Conservation (phyloP, 2,113 vertebrate species). For the Origma solitaria region DNA sequence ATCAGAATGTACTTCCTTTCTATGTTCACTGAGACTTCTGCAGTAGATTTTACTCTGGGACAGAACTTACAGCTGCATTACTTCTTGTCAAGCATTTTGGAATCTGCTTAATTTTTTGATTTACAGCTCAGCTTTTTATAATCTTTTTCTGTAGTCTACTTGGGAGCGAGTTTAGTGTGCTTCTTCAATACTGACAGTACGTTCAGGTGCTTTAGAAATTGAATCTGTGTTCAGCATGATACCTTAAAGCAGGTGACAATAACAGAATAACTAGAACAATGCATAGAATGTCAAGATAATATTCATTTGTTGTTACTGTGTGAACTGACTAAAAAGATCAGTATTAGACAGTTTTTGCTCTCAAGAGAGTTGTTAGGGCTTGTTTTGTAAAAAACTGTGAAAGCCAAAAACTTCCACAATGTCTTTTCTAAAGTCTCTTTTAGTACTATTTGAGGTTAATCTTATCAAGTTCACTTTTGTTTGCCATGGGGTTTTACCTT, state of each 20-base stretch:
- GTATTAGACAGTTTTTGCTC: constrained; percentile 19
- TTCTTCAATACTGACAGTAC: constrained; percentile 28
- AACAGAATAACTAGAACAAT: constrained; percentile 50
- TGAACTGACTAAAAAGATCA: constrained; percentile 33
- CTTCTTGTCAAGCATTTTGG: not conserved
- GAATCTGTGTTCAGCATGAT: constrained; percentile 22
- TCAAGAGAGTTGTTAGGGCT: constrained; percentile 33
- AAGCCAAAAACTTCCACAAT: constrained; percentile 29
- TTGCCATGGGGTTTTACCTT: not conserved
- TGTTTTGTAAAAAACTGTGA: constrained; percentile 36
- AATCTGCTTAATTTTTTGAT: constrained; percentile 16
- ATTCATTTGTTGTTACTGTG: constrained; percentile 34
- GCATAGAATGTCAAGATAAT: constrained; percentile 33
- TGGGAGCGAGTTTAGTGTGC: not conserved
- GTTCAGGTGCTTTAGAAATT: constrained; percentile 53
- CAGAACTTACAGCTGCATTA: not conserved
- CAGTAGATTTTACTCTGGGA: not conserved
- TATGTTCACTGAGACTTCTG: not conserved
- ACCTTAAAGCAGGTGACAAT: constrained; percentile 45
- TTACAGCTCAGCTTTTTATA: not conserved
- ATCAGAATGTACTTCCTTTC: not conserved
- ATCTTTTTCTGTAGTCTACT: not conserved
- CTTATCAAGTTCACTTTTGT: not conserved
- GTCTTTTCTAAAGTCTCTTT: constrained; percentile 55
- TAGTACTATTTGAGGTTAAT: constrained; percentile 53